These are phyloP conservation scores for Tyrannus savana DNA, from an alignment of 2,113 vertebrate species.

Conservation along the genomic window DNA sequence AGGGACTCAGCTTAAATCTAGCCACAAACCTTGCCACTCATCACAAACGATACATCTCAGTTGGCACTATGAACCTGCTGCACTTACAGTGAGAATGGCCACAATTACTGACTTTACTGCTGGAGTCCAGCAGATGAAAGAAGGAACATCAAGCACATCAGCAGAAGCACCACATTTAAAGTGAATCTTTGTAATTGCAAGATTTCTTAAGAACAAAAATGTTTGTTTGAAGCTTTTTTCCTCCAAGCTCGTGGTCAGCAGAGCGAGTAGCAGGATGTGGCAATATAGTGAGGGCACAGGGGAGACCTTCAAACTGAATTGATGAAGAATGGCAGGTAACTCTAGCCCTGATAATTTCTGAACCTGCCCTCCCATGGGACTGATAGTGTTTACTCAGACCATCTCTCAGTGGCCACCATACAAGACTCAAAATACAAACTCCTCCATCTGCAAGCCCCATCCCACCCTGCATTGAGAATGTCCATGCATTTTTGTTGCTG, in stretches of 20 bases:
- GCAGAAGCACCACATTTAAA: background rate
- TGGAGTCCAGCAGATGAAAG: constrained; percentile 33
- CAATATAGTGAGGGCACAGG: background rate
- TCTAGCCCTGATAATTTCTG: background rate
- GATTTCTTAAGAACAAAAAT: constrained; percentile 14
- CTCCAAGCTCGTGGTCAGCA: background rate
- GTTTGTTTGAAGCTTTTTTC: background rate
- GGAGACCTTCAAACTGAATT: background rate
- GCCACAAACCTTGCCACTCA: constrained; percentile 1
- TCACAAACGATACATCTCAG: background rate
- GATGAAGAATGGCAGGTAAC: background rate
- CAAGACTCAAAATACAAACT: background rate
- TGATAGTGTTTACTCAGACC: background rate
- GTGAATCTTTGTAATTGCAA: background rate
- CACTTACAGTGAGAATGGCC: background rate
- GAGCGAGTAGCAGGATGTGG: background rate
- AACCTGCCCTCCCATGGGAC: background rate
- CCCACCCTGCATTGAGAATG: too few relatives aligned
- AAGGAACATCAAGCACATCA: background rate
- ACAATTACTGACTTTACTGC: constrained; percentile 20
- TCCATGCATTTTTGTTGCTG: background rate
- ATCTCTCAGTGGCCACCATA: background rate
- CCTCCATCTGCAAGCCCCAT: background rate
- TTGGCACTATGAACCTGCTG: constrained; percentile 31
- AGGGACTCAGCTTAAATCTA: constrained; percentile 20